Evolutionary conservation across 2,888 invertebrate species (phyloP).

Genomic region (Artemia sinica): DNA sequence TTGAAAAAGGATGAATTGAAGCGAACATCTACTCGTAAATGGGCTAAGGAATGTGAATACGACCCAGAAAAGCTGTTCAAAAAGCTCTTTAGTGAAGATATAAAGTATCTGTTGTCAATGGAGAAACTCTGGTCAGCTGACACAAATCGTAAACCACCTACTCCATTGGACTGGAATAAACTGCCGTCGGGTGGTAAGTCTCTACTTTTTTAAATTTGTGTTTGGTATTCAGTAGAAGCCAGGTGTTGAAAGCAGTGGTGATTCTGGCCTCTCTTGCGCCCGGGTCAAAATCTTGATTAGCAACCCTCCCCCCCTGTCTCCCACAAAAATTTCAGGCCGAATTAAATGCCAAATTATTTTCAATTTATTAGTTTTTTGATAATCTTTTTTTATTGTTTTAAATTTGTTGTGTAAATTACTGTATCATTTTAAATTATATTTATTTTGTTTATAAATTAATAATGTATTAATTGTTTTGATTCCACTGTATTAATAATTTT

Average conservation of each 20-base stretch:
- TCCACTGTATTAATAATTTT: too few species aligned
- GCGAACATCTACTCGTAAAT: slow-evolving; percentile 55
- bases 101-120: slow-evolving; percentile 83
- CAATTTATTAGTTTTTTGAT: too few species aligned
- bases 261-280: too few species aligned
- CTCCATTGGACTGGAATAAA: slow-evolving; percentile 52
- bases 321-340: background rate
- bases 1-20: slow-evolving; percentile 33
- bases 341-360: too few species aligned
- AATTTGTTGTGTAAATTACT: too few species aligned
- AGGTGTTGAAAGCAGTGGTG: background rate
- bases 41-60: slow-evolving; percentile 70
- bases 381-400: too few species aligned
- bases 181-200: slow-evolving; percentile 36
- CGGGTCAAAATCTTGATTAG: too few species aligned
- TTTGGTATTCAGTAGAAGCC: background rate
- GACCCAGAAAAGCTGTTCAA: slow-evolving; percentile 68
- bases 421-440: too few species aligned
- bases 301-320: too few species aligned
- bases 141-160: slow-evolving; percentile 65
- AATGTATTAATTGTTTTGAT: too few species aligned
- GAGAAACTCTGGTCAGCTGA: slow-evolving; percentile 59
- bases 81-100: slow-evolving; percentile 86
- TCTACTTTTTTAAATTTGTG: slow-evolving; percentile 9
- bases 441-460: too few species aligned